Evolutionary conservation across 2,797 vertebrate species (phyloP).

Genomic region (Hydrolagus colliei): DNA sequence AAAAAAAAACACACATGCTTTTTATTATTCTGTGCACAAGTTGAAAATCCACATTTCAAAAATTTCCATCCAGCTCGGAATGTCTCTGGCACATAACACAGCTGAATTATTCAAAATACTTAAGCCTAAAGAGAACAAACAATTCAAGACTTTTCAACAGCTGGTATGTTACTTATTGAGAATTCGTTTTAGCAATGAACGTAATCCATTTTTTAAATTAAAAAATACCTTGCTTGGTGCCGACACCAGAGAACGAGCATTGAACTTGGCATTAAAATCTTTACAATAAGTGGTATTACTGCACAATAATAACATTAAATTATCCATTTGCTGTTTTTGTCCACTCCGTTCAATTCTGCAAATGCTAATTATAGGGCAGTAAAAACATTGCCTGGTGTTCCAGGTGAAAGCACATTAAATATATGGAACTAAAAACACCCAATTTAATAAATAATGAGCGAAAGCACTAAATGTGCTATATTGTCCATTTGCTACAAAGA

Average conservation of each 20-base stretch:
- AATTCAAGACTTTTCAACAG: slow-evolving; percentile 11
- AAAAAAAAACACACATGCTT: slow-evolving; percentile 67
- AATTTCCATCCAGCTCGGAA: slow-evolving; percentile 67
- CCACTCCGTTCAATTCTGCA: background rate
- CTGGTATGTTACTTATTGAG: slow-evolving; percentile 23
- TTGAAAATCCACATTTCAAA: slow-evolving; percentile 67
- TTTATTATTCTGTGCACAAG: slow-evolving; percentile 73
- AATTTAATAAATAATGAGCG: slow-evolving; percentile 14
- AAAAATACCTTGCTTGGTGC: background rate
- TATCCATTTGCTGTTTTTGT: too few species aligned
- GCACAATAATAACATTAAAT: too few species aligned
- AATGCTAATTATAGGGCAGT: slow-evolving; percentile 9
- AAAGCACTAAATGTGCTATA: background rate
- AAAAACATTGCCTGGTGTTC: background rate
- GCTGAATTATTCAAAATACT: slow-evolving; percentile 44
- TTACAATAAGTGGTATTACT: background rate
- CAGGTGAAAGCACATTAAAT: slow-evolving; percentile 9
- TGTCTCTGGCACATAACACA: slow-evolving; percentile 57
- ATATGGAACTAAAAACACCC: background rate
- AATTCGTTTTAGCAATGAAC: slow-evolving; percentile 13
- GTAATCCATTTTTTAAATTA: slow-evolving; percentile 23
- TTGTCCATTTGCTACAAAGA: background rate
- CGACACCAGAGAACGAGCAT: background rate
- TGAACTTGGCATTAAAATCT: slow-evolving; percentile 22
- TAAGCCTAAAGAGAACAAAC: slow-evolving; percentile 47